These are phyloP conservation scores for Stenichneumon culpator DNA, from an alignment of 2,888 invertebrate genomes.

Conservation along the genomic window DNA sequence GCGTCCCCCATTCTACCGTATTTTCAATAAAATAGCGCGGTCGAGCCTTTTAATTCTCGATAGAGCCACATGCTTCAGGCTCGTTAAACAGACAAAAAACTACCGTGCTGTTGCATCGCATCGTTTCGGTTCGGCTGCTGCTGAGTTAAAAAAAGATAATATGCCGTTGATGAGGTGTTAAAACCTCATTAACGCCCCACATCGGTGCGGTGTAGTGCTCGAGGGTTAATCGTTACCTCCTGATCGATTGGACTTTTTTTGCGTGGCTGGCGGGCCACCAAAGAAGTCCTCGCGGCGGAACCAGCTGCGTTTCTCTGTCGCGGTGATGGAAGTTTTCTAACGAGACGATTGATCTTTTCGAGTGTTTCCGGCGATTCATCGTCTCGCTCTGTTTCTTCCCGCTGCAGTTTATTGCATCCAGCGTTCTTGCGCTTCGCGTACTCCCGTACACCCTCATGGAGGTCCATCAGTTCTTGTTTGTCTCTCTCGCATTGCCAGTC, in stretches of 20 bases:
- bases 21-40: too few relatives aligned
- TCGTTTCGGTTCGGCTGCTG: too few relatives aligned
- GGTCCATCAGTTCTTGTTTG: conserved; percentile 62
- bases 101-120: too few relatives aligned
- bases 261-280: conserved; percentile 22
- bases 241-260: conserved; percentile 42
- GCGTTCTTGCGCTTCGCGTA: conserved; percentile 50
- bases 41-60: too few relatives aligned
- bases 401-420: conserved; percentile 50
- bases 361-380: conserved; percentile 28
- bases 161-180: too few relatives aligned
- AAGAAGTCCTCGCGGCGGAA: not conserved
- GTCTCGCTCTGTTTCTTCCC: conserved; percentile 55
- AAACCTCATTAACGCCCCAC: too few relatives aligned
- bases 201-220: not conserved
- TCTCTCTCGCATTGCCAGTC: conserved; percentile 63
- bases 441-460: conserved; percentile 54
- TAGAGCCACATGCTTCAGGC: too few relatives aligned
- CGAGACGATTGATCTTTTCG: conserved; percentile 57
- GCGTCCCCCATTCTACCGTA: too few relatives aligned
- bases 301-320: conserved; percentile 11
- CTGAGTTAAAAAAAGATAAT: too few relatives aligned
- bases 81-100: too few relatives aligned
- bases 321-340: conserved; percentile 65
- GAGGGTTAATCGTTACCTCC: not conserved